Evolutionary conservation across 1,140 invertebrate species (phyloP).

Genomic region (Sarcophaga peregrina): DNA sequence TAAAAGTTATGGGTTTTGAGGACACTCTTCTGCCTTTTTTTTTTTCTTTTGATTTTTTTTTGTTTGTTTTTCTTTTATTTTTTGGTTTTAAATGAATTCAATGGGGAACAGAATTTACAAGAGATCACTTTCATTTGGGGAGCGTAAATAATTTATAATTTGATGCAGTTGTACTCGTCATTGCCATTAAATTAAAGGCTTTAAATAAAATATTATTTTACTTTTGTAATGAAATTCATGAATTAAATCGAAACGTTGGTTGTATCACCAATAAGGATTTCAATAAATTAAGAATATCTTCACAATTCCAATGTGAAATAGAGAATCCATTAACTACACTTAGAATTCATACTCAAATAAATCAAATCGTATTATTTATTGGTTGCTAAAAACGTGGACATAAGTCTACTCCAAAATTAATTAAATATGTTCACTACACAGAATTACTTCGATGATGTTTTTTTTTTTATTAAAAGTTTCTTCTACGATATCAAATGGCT

Average conservation of each 20-base stretch:
- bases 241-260: too few species aligned
- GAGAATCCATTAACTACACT: too few species aligned
- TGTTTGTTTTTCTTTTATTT: background rate
- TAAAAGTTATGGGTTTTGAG: slow-evolving; percentile 18
- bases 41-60: background rate
- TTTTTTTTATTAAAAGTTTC: too few species aligned
- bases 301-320: too few species aligned
- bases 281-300: too few species aligned
- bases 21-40: background rate
- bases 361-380: too few species aligned
- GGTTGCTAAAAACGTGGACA: too few species aligned
- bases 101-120: background rate
- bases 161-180: background rate
- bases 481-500: too few species aligned
- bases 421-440: background rate
- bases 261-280: too few species aligned
- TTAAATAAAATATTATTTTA: background rate
- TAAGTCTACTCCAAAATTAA: background rate
- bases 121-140: slow-evolving; percentile 5
- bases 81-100: background rate
- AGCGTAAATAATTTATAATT: background rate
- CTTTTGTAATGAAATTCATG: background rate
- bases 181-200: background rate
- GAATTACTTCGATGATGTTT: too few species aligned
- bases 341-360: too few species aligned